These are phyloP conservation scores for Leucania comma DNA, from an alignment of 2,888 invertebrate species.

Conservation along the genomic window DNA sequence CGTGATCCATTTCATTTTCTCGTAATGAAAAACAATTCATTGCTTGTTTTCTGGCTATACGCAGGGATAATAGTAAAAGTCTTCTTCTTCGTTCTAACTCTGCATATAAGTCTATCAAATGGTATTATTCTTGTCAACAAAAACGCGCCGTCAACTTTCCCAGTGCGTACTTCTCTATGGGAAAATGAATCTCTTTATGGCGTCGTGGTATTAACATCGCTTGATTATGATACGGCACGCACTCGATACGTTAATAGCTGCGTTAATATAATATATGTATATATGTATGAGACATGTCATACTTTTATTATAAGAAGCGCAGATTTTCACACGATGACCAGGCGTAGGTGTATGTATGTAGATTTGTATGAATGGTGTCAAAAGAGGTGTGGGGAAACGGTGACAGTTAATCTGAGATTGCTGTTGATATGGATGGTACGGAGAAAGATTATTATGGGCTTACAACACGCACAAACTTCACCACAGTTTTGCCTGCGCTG, in stretches of 20 bases:
- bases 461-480: too few species aligned
- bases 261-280: slow-evolving; percentile 33
- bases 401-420: neutral
- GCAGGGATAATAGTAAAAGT: too few species aligned
- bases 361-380: neutral
- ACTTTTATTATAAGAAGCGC: slow-evolving; percentile 29
- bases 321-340: slow-evolving; percentile 44
- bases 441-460: too few species aligned
- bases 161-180: slow-evolving; percentile 27
- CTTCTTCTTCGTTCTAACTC: neutral
- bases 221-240: slow-evolving; percentile 56
- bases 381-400: neutral
- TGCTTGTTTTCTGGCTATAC: too few species aligned
- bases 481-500: too few species aligned
- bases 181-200: slow-evolving; percentile 23
- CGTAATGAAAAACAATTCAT: too few species aligned
- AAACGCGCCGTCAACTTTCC: slow-evolving; percentile 1
- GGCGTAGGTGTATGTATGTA: slow-evolving; percentile 15
- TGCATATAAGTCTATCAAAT: neutral
- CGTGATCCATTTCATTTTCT: too few species aligned
- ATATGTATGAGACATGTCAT: slow-evolving; percentile 30
- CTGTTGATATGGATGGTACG: too few species aligned
- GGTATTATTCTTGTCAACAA: neutral
- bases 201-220: slow-evolving; percentile 27
- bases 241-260: slow-evolving; percentile 38